phyloP scores from a whole-genome alignment of 1,140 invertebrate genomes.

The Scaptomyza graminum region DNA sequence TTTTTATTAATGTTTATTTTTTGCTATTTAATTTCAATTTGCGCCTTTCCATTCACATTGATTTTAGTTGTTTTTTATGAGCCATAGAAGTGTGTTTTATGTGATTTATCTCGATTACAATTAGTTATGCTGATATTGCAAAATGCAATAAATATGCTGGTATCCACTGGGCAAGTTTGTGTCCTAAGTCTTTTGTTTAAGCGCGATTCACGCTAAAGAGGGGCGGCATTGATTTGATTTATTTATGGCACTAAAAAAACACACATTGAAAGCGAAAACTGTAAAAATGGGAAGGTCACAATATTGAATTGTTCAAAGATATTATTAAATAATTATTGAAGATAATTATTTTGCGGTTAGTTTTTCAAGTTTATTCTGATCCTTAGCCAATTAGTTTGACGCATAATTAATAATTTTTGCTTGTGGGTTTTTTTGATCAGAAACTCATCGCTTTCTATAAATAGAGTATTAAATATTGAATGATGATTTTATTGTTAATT shows the following conservation, averaged over 20 bases:
- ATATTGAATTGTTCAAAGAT: not conserved
- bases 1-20: conserved; percentile 1
- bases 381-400: too few relatives aligned
- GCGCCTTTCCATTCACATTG: conserved; percentile 62
- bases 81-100: conserved; percentile 52
- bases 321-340: not conserved
- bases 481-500: too few relatives aligned
- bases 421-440: not conserved
- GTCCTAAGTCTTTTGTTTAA: conserved; percentile 77
- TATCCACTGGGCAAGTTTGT: conserved; percentile 57
- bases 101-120: conserved; percentile 64
- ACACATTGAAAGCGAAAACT: conserved; percentile 18
- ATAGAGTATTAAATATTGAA: too few relatives aligned
- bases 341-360: not conserved
- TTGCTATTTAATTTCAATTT: conserved; percentile 58
- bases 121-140: conserved; percentile 69
- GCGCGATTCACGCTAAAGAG: conserved; percentile 6
- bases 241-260: conserved; percentile 10
- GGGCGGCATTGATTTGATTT: conserved; percentile 48
- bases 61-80: conserved; percentile 34
- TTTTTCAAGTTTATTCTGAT: too few relatives aligned
- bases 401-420: too few relatives aligned
- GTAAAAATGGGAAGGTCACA: conserved; percentile 40
- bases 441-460: too few relatives aligned
- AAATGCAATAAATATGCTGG: conserved; percentile 59